Conservation (phyloP, 1,140 invertebrate species). For the Listronotus oregonensis region DNA sequence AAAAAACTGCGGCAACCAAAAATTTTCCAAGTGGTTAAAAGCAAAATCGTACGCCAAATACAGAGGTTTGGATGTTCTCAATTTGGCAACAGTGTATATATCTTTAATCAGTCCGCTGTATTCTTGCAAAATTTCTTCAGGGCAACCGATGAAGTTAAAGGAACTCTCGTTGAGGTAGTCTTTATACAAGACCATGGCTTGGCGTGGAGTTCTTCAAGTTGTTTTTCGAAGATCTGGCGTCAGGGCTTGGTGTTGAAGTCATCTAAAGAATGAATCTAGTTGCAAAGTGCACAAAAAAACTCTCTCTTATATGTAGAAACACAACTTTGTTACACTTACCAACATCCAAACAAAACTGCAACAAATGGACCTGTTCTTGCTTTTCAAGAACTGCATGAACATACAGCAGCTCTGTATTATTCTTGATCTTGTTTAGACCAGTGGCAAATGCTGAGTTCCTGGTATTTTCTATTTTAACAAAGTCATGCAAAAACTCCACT, state of each 20-base stretch:
- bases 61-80: slow-evolving; percentile 75
- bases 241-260: slow-evolving; percentile 78
- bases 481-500: slow-evolving; percentile 57
- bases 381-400: slow-evolving; percentile 89
- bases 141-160: slow-evolving; percentile 70
- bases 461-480: slow-evolving; percentile 45
- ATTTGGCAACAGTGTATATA: slow-evolving; percentile 69
- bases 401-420: slow-evolving; percentile 75
- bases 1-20: slow-evolving; percentile 78
- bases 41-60: slow-evolving; percentile 84
- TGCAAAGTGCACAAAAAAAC: neutral
- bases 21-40: slow-evolving; percentile 74
- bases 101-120: slow-evolving; percentile 69
- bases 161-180: slow-evolving; percentile 71
- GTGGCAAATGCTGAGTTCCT: slow-evolving; percentile 49
- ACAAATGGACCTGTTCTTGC: slow-evolving; percentile 75
- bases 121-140: slow-evolving; percentile 66
- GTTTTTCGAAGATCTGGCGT: slow-evolving; percentile 75
- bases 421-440: slow-evolving; percentile 69
- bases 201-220: slow-evolving; percentile 70
- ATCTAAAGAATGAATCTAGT: slow-evolving; percentile 61
- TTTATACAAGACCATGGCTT: slow-evolving; percentile 73
- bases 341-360: slow-evolving; percentile 87
- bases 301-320: too few relatives aligned
- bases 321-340: too few relatives aligned